Evolutionary conservation across 2,888 invertebrate species (phyloP).

Genomic region (Philaethria dido): DNA sequence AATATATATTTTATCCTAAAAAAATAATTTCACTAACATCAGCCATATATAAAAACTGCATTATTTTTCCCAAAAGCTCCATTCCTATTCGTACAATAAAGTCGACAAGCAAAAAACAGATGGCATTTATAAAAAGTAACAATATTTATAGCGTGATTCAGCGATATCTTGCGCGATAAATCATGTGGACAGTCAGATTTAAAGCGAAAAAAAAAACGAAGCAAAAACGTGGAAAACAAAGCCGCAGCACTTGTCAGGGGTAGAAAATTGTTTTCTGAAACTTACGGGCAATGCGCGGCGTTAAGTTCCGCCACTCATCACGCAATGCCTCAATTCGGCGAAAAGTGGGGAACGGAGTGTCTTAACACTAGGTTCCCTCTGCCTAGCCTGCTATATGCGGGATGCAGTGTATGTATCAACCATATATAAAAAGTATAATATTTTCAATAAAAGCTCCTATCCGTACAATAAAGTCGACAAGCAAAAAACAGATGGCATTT

Average conservation of each 20-base stretch:
- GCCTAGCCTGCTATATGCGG: no score
- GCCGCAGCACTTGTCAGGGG: conserved; percentile 38
- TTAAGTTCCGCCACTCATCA: no score
- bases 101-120: conserved; percentile 22
- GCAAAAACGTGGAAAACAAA: conserved; percentile 37
- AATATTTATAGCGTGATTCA: conserved; percentile 21
- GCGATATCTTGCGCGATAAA: conserved; percentile 21
- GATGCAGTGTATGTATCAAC: no score
- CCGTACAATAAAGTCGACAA: conserved; percentile 14
- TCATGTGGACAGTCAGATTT: conserved; percentile 24
- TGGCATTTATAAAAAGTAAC: conserved; percentile 18
- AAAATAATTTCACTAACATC: no score
- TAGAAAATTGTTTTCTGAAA: conserved; percentile 42
- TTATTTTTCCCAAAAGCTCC: not conserved
- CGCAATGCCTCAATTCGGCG: no score
- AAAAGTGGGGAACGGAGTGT: no score
- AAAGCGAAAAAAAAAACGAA: conserved; percentile 24
- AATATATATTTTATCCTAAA: no score
- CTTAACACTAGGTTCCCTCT: no score
- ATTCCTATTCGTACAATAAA: conserved; percentile 12
- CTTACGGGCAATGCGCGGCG: no score
- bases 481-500: conserved; percentile 23
- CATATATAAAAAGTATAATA: no score
- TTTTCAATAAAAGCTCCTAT: not conserved
- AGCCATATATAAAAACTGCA: no score